A percentile compares a stretch with the other conserved stretches of the same genome.
Conservation (phyloP, 2,888 invertebrate genomes). For the Dastarcus helophoroides region DNA sequence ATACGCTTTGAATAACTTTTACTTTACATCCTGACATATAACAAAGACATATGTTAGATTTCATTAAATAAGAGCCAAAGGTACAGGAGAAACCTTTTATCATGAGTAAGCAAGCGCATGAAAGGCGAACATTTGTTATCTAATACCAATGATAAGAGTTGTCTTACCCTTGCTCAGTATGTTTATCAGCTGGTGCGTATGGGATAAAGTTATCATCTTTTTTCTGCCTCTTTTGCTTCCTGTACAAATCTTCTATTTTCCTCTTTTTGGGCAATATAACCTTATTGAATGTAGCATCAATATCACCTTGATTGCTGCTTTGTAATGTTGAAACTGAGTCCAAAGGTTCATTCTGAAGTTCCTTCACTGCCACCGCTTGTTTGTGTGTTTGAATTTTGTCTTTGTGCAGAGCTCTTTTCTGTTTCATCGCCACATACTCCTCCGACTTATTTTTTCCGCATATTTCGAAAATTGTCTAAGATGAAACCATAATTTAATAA, state of each 20-base stretch:
- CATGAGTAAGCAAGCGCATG: no score
- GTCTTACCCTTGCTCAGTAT: conserved; percentile 72
- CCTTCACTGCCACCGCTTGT: conserved; percentile 32
- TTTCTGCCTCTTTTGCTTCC: conserved; percentile 44
- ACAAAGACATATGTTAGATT: no score
- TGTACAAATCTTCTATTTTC: conserved; percentile 45
- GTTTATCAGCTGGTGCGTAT: conserved; percentile 72
- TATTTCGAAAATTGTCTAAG: conserved; percentile 88
- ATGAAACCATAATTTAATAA: conserved; percentile 15
- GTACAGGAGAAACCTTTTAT: no score
- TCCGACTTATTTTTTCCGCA: conserved; percentile 68
- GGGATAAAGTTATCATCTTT: conserved; percentile 81
- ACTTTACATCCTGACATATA: no score
- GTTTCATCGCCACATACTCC: conserved; percentile 76
- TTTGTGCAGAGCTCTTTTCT: conserved; percentile 66
- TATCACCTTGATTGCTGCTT: conserved; percentile 42
- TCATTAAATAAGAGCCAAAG: no score
- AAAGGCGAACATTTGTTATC: no score
- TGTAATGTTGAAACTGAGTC: conserved; percentile 26
- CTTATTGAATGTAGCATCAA: conserved; percentile 44
- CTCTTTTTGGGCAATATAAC: conserved; percentile 45
- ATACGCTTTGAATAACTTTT: no score
- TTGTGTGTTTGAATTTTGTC: conserved; percentile 42
- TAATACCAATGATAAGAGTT: no score
- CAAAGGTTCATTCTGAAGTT: no score